These are phyloP conservation scores for Sebastes goodei DNA, from an alignment of 2,797 vertebrate species.

Conservation along the genomic window DNA sequence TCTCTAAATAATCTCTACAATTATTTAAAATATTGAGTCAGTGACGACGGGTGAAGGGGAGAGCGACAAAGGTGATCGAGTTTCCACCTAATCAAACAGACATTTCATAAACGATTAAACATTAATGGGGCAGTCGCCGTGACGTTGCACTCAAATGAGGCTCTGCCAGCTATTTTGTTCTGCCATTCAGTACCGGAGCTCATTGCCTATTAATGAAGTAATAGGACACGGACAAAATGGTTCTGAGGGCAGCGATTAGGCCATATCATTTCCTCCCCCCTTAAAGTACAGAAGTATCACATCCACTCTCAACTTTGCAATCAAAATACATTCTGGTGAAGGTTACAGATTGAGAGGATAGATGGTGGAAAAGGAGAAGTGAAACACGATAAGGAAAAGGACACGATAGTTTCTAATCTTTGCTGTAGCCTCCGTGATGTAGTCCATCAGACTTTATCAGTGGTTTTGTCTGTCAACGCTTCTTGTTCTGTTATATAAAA, in stretches of 20 bases:
- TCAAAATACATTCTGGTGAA: constrained; percentile 49
- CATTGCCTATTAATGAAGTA: constrained; percentile 77
- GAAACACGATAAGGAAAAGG: constrained; percentile 16
- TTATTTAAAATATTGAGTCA: constrained; percentile 1
- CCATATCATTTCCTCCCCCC: constrained; percentile 60
- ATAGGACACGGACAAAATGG: constrained; percentile 60
- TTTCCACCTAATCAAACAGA: constrained; percentile 62
- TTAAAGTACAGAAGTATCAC: constrained; percentile 54
- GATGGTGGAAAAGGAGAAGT: constrained; percentile 35
- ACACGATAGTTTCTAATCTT: constrained; percentile 8
- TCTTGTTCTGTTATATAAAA: constrained; percentile 21
- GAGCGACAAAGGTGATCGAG: constrained; percentile 27
- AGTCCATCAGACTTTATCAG: constrained; percentile 36
- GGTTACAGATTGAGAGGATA: constrained; percentile 45
- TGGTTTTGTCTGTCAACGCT: constrained; percentile 14
- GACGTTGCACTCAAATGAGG: constrained; percentile 37
- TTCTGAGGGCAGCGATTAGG: constrained; percentile 60
- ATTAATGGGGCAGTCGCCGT: constrained; percentile 52
- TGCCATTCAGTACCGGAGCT: constrained; percentile 51
- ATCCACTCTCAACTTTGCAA: constrained; percentile 44
- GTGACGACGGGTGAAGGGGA: neutral
- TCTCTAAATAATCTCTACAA: neutral
- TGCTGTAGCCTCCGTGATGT: neutral
- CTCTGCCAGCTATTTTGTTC: constrained; percentile 58
- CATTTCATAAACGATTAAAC: constrained; percentile 77